Conservation (phyloP, 35 echinoderm and acorn worm genomes). For the Patiria miniata region DNA sequence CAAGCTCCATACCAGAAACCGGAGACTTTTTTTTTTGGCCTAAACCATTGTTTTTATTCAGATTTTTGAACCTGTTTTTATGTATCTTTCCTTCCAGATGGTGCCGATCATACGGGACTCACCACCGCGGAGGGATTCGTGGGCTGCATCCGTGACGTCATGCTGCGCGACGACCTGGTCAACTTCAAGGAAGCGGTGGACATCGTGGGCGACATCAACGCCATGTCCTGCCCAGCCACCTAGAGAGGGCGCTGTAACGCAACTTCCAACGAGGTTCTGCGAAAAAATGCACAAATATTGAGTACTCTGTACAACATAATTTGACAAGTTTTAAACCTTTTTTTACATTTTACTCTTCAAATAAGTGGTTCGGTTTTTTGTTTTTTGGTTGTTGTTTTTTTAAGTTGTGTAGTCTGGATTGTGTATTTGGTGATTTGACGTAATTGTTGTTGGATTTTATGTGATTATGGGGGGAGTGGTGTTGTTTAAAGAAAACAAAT, state of each 20-base stretch:
- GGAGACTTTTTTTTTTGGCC: no score
- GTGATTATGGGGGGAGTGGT: background rate
- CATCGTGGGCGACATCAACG: slow-evolving; percentile 59
- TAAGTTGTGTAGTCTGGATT: background rate
- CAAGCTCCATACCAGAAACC: no score
- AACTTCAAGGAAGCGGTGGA: background rate
- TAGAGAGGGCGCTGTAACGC: background rate
- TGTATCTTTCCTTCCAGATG: background rate
- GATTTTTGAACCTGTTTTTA: no score
- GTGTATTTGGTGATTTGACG: no score
- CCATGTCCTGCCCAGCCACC: slow-evolving; percentile 61
- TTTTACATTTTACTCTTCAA: background rate
- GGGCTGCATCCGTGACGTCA: slow-evolving; percentile 79
- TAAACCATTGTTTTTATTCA: no score
- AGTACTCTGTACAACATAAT: background rate
- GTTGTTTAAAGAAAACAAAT: background rate
- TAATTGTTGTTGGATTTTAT: no score
- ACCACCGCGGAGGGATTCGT: slow-evolving; percentile 36
- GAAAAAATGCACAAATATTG: background rate
- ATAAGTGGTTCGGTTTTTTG: background rate
- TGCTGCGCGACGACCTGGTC: slow-evolving; percentile 35
- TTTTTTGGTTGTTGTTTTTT: background rate
- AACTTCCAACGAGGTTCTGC: background rate
- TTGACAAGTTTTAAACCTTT: no score
- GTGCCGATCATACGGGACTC: slow-evolving; percentile 53